Evolutionary conservation across 2,888 invertebrate species (phyloP), one percentile per base, ranked within the genome.

Genomic region (Salticus scenicus): DNA sequence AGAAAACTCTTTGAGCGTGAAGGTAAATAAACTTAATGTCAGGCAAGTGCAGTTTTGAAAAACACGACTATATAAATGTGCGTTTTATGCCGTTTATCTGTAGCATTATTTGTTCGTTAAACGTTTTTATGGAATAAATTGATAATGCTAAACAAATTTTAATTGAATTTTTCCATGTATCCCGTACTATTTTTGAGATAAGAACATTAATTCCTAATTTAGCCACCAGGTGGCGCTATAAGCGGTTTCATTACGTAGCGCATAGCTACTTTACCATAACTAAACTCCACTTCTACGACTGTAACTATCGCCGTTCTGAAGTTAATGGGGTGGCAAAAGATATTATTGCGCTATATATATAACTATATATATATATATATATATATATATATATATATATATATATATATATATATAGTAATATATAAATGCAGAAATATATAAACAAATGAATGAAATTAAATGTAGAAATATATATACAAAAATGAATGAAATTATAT

Each of bases 141-240:
- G 64, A 7, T 64, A 27, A 64, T 14, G 2, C 64, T 64, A 2
- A 5, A 64, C 64, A 64, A 27, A 12, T 64, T 64, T 64, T 20
- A 27, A 24, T 12, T 64, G 20, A 12, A n/a, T 27, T 64, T 64
- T 64, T 27, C 27, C 1, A 20, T 27, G 0, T 64, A 1, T 27
- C 64, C 27, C 28, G 24, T 64, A 64, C 24, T 27, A 27, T 64
- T 64, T 64, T 64, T 27, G 31, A 64, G 28, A 64, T 27, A 64
- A 0, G 64, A 64, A 64, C 20, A 1, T 1, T 64, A 27, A 27
- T 27, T 64, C 4, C 27, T 12, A n/a, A 64, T 1, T 64, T 27
- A 27, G 1, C 64, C 24, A 0, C 24, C 64, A 64, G 24, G 0
- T 64, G 64, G 14, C 14, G 64, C 64, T 7, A 27, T 27, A 27